Base-by-base conservation (phyloP, 2,888 invertebrate species). In the Apodemia zela region DNA sequence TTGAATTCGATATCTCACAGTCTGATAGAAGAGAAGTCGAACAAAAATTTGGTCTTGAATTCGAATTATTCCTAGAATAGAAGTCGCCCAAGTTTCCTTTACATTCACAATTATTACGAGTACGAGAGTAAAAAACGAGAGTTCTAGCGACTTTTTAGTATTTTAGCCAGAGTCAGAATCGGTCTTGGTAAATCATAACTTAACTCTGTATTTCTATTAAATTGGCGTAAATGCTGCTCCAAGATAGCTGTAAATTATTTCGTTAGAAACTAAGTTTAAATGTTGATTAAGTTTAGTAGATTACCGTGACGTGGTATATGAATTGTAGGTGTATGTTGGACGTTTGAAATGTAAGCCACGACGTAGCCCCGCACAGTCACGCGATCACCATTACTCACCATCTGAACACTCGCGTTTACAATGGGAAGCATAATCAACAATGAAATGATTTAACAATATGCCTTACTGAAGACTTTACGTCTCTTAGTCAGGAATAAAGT, bases 321-420 rank as follows among this genome's bases (percentile, higher is more conserved):
- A 42, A 42, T 42, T 18, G 54, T 54, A 21, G 54, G 54, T 54
- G 42, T 54, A 54, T 54, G 54, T 54, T 21, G 54, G 54, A 54
- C 54, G 54, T 54, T 21, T 13, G 42, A 42, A 42, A 42, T 42
- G 54, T 54, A 54, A 54, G 54, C 21, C 54, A 13, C 21, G 15
- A 15, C 42, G 42, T 4, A 54, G 25, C 13, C 11, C 59, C 72
- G 75, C 76, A 72, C 65, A 73, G 80, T 80, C 84, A 83, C 78
- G 79, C 77, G 71, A 72, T 73, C 69, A 70, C 78, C 79, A 83
- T 87, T 85, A 84, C 79, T 87, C 84, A 82, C 67, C 64, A 67
- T 68, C 65, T 64, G 66, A 62, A 63, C 67, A 66, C 62, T 69
- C 67, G 69, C 70, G 66, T 65, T 65, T 65, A 62, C 64, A 51